A percentile compares a stretch with the other conserved stretches of the same genome.
Conservation (phyloP, 2,888 invertebrate genomes). For the Xestia ashworthii region DNA sequence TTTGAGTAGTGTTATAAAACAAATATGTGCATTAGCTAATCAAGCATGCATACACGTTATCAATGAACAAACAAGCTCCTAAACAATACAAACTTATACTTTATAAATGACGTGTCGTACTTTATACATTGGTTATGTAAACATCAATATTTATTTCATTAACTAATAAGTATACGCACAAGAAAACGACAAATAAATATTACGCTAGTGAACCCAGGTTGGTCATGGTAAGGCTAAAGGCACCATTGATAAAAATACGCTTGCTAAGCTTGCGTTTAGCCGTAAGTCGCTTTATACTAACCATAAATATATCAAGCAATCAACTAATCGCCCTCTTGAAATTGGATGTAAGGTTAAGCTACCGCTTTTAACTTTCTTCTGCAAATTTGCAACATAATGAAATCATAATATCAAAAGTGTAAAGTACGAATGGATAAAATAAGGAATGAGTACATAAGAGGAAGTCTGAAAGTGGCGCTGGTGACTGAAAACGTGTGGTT, state of each 20-base stretch:
- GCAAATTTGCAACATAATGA: neutral
- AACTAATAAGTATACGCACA: neutral
- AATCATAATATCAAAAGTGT: no score
- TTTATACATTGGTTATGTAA: neutral
- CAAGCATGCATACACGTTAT: constrained; percentile 31
- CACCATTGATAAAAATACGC: neutral
- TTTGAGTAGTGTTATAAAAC: constrained; percentile 10
- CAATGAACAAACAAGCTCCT: constrained; percentile 26
- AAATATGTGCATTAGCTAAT: constrained; percentile 40
- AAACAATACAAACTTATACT: constrained; percentile 4
- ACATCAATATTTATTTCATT: neutral
- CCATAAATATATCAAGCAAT: no score
- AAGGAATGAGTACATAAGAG: no score
- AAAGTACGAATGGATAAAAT: no score
- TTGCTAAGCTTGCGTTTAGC: no score
- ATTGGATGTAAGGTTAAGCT: no score
- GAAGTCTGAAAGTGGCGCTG: no score
- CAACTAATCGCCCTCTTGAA: no score
- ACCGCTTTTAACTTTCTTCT: neutral
- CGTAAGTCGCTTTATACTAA: no score
- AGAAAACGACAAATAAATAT: neutral
- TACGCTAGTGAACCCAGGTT: neutral
- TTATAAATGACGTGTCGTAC: neutral
- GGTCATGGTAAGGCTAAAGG: neutral
- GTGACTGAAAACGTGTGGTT: no score